Evolutionary conservation across 2,113 vertebrate species (phyloP).

Genomic region (Spea bombifrons): DNA sequence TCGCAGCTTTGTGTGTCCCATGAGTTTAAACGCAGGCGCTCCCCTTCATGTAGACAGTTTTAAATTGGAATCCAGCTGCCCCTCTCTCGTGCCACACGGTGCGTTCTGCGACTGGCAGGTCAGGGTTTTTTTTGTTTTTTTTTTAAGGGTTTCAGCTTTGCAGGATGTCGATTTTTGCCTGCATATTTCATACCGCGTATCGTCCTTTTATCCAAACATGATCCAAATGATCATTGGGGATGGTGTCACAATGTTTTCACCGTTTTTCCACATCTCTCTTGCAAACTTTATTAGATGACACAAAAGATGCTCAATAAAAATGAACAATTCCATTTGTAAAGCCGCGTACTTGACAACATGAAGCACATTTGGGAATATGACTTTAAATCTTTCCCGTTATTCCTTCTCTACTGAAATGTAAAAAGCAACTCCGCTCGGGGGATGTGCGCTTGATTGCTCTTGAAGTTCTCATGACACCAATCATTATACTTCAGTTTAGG

Average conservation of each 20-base stretch:
- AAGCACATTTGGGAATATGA: slow-evolving; percentile 5
- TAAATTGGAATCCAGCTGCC: slow-evolving; percentile 36
- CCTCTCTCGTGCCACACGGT: slow-evolving; percentile 1
- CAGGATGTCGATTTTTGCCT: slow-evolving; percentile 1
- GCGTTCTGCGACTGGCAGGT: background rate
- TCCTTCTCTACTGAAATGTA: slow-evolving; percentile 12
- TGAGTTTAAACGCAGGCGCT: slow-evolving; percentile 2
- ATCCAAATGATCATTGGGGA: slow-evolving; percentile 13
- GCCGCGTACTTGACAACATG: slow-evolving; percentile 18
- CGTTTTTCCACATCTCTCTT: background rate
- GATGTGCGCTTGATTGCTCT: slow-evolving; percentile 12
- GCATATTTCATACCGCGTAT: slow-evolving; percentile 16
- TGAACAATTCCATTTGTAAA: slow-evolving; percentile 12
- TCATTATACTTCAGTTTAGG: background rate
- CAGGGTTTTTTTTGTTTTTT: slow-evolving; percentile 1
- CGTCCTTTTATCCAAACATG: slow-evolving; percentile 12
- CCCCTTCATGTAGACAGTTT: slow-evolving; percentile 8
- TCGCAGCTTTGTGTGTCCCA: slow-evolving; percentile 3
- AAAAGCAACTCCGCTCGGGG: slow-evolving; percentile 8
- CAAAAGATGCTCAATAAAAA: background rate
- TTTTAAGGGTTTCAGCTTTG: background rate
- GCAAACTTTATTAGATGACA: slow-evolving; percentile 13
- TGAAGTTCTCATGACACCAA: slow-evolving; percentile 9
- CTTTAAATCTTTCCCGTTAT: slow-evolving; percentile 5
- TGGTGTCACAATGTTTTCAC: background rate